phyloP scores from a whole-genome alignment of 1,140 invertebrate genomes.

The Mylabris phalerata region DNA sequence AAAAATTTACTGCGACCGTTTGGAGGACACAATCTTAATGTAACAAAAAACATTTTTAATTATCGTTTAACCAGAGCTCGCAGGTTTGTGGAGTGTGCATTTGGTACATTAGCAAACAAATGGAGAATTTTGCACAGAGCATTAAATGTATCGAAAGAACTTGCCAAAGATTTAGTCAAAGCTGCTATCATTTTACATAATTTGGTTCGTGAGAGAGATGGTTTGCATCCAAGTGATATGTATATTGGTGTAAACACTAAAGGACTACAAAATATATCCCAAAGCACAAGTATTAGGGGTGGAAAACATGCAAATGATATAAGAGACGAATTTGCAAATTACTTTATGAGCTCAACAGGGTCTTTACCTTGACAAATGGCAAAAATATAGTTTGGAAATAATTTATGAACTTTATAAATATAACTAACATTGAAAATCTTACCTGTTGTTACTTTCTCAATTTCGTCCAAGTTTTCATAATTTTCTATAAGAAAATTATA shows the following conservation, averaged over 20 bases:
- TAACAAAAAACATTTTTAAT: too few relatives aligned
- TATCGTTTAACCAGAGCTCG: slow-evolving; percentile 30
- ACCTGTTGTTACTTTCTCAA: too few relatives aligned
- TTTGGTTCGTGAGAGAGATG: slow-evolving; percentile 7
- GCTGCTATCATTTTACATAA: slow-evolving; percentile 7
- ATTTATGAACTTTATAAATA: too few relatives aligned
- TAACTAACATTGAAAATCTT: too few relatives aligned
- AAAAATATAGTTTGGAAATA: slow-evolving; percentile 2
- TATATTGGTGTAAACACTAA: not conserved
- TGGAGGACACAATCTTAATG: too few relatives aligned
- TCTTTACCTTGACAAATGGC: slow-evolving; percentile 5
- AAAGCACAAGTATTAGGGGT: not conserved
- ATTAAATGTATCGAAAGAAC: slow-evolving; percentile 25
- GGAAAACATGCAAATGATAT: slow-evolving; percentile 4
- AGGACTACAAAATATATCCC: not conserved
- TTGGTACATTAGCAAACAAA: slow-evolving; percentile 41
- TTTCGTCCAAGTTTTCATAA: too few relatives aligned
- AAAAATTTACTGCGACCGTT: too few relatives aligned
- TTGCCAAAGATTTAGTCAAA: not conserved
- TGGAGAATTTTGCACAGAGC: slow-evolving; percentile 39
- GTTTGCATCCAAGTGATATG: not conserved
- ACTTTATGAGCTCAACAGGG: not conserved
- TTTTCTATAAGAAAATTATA: too few relatives aligned
- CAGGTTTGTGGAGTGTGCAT: slow-evolving; percentile 40
- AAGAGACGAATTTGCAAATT: slow-evolving; percentile 2